phyloP scores from a whole-genome alignment of 2,113 vertebrate species.

The Cnemophilus loriae region DNA sequence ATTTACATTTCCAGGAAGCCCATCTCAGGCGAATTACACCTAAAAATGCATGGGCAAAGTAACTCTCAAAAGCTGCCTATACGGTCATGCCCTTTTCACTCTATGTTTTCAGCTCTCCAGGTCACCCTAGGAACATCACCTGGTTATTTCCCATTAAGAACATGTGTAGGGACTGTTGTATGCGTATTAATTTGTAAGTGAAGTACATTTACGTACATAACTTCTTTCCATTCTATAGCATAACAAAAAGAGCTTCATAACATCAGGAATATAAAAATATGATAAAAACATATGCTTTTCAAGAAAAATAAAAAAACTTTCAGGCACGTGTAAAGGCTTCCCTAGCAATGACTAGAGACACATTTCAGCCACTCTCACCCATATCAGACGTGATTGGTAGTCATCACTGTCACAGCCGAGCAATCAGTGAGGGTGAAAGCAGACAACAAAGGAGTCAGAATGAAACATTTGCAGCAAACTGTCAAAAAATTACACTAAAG shows the following conservation, averaged over 20 bases:
- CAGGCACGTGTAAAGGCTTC: not conserved
- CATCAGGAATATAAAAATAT: not conserved
- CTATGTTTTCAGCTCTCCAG: not conserved
- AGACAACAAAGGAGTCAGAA: not conserved
- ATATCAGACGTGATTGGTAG: not conserved
- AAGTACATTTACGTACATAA: not conserved
- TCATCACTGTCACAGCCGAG: not conserved
- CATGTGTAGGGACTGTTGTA: accelerated
- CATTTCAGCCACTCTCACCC: not conserved
- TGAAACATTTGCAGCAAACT: not conserved
- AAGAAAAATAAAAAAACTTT: not conserved
- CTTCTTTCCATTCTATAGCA: not conserved
- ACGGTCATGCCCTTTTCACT: not conserved
- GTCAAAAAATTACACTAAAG: slow-evolving; percentile 12
- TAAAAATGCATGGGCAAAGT: accelerated
- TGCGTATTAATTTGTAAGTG: not conserved
- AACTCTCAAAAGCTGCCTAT: not conserved
- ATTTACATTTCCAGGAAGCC: not conserved
- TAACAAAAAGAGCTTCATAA: not conserved
- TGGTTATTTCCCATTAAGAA: not conserved
- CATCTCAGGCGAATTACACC: not conserved
- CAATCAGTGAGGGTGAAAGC: not conserved
- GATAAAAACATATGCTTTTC: not conserved
- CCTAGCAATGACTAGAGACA: not conserved
- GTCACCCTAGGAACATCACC: not conserved